These are phyloP conservation scores for Heteromyza rotundicornis DNA, from an alignment of 2,888 invertebrate genomes.

Conservation along the genomic window DNA sequence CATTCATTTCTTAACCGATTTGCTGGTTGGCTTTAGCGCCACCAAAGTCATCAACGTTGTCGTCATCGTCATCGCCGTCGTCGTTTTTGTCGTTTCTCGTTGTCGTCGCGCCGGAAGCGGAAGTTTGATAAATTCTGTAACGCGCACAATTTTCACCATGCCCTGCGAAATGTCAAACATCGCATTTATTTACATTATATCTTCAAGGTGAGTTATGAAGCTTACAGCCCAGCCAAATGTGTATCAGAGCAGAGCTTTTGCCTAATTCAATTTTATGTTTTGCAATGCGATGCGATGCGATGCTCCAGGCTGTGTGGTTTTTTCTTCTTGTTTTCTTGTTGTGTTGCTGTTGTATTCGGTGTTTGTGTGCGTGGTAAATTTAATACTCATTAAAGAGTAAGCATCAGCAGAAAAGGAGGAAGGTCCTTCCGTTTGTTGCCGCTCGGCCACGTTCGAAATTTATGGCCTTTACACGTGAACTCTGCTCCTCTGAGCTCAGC, in stretches of 20 bases:
- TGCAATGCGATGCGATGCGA: not conserved
- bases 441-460: not conserved
- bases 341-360: not conserved
- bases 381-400: too few species aligned
- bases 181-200: constrained; percentile 3
- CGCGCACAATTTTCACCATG: not conserved
- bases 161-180: constrained; percentile 5
- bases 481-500: too few species aligned
- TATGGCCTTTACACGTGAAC: not conserved
- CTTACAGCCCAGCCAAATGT: not conserved
- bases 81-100: too few species aligned
- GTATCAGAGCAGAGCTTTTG: too few species aligned
- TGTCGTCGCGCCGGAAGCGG: not conserved
- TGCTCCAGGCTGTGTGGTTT: not conserved
- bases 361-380: not conserved
- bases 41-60: too few species aligned
- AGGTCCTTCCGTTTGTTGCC: not conserved
- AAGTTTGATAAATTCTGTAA: constrained; percentile 9
- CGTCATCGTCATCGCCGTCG: too few species aligned
- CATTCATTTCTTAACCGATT: too few species aligned
- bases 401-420: too few species aligned
- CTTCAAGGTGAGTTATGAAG: constrained; percentile 13
- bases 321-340: not conserved
- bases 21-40: too few species aligned
- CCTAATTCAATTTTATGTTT: too few species aligned